Percentiles rank a stretch among this genome's conserved stretches.
phyloP scores from a whole-genome alignment of 2,113 vertebrate species.

The Channa argus region DNA sequence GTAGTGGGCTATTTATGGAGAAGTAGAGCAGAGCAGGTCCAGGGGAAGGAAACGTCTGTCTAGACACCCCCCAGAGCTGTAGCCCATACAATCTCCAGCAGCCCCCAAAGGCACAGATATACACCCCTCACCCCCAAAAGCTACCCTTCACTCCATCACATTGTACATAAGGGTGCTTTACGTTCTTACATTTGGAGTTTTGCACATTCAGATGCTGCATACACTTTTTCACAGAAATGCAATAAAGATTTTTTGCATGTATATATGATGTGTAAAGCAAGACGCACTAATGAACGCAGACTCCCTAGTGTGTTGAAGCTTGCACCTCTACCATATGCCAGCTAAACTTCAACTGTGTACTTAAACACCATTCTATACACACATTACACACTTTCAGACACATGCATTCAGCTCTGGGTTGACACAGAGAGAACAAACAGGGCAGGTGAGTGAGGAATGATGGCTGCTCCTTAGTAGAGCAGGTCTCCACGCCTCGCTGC shows the following conservation, averaged over 20 bases:
- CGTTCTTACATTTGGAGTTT: slow-evolving; percentile 4
- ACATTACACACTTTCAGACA: slow-evolving; percentile 27
- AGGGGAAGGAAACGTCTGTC: slow-evolving; percentile 86
- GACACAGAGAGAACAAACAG: slow-evolving; percentile 81
- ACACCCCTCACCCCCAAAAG: slow-evolving; percentile 52
- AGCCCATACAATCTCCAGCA: slow-evolving; percentile 81
- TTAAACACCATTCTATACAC: slow-evolving; percentile 27
- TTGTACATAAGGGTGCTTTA: neutral
- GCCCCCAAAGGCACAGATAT: slow-evolving; percentile 69
- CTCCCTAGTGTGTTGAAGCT: slow-evolving; percentile 45
- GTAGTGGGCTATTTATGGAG: slow-evolving; percentile 79
- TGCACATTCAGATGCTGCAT: neutral
- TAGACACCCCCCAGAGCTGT: slow-evolving; percentile 82
- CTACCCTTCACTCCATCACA: slow-evolving; percentile 32
- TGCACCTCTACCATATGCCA: slow-evolving; percentile 44
- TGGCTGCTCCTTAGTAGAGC: slow-evolving; percentile 77
- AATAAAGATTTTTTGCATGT: slow-evolving; percentile 24
- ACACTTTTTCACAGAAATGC: neutral
- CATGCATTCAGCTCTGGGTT: slow-evolving; percentile 56
- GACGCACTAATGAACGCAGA: slow-evolving; percentile 32
- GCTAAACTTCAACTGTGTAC: slow-evolving; percentile 43
- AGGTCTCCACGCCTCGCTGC: slow-evolving; percentile 80
- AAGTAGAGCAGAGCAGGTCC: slow-evolving; percentile 79
- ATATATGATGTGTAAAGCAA: slow-evolving; percentile 21
- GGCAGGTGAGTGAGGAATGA: slow-evolving; percentile 85